Evolutionary conservation across 2,113 vertebrate genomes (phyloP).

Genomic region (Pteronura brasiliensis): DNA sequence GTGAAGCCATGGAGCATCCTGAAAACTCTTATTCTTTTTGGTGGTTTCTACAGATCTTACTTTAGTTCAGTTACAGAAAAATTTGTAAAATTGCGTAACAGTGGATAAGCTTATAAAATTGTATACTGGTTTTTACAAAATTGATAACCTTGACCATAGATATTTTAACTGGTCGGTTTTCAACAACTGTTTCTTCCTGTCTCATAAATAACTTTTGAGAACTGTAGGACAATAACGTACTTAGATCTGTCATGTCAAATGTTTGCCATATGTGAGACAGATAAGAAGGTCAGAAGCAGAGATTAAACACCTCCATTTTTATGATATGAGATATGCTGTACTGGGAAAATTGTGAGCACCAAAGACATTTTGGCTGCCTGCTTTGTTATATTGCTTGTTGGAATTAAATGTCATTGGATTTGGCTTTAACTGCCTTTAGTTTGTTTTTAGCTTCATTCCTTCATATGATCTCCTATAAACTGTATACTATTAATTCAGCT

Average conservation of each 20-base stretch:
- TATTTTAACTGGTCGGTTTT: constrained; percentile 42
- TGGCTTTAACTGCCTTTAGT: constrained; percentile 12
- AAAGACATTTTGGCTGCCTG: constrained; percentile 30
- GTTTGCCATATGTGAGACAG: not conserved
- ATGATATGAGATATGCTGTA: not conserved
- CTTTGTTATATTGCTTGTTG: constrained; percentile 2
- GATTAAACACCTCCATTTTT: constrained; percentile 59
- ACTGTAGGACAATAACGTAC: not conserved
- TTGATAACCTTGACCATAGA: not conserved
- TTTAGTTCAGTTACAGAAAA: constrained; percentile 45
- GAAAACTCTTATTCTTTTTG: not conserved
- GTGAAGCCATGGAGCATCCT: not conserved
- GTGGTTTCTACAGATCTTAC: not conserved
- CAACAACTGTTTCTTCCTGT: not conserved
- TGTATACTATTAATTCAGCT: not conserved
- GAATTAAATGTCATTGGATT: not conserved
- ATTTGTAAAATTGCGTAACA: not conserved
- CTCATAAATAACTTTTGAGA: constrained; percentile 33
- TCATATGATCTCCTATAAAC: not conserved
- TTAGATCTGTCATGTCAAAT: not conserved
- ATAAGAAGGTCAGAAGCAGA: constrained; percentile 55
- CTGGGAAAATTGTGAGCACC: constrained; percentile 51
- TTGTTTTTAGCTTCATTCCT: not conserved
- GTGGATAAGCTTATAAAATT: not conserved
- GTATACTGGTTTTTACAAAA: not conserved